These are phyloP conservation scores for Rhynchotus rufescens DNA, from an alignment of 2,797 vertebrate species.

Conservation along the genomic window DNA sequence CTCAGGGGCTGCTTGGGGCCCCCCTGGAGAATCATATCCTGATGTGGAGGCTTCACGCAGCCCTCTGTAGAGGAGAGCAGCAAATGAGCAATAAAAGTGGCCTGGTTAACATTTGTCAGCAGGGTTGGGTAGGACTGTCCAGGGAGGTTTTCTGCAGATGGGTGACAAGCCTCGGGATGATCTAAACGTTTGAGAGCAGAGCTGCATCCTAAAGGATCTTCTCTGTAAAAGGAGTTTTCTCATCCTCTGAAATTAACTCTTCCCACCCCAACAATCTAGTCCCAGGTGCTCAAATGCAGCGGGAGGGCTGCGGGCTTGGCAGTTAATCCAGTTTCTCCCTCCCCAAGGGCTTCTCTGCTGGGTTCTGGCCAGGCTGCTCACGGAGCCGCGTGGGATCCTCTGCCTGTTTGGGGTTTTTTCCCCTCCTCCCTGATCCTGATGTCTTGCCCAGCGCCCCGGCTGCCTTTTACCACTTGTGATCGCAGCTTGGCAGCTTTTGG, in stretches of 20 bases:
- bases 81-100: accelerated
- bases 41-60: accelerated
- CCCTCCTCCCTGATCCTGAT: constrained; percentile 1
- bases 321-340: not conserved
- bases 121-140: not conserved
- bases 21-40: not conserved
- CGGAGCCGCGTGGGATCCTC: constrained; percentile 49
- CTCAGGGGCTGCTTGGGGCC: not conserved
- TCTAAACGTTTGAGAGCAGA: not conserved
- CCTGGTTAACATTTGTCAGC: not conserved
- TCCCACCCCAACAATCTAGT: not conserved
- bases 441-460: constrained; percentile 34
- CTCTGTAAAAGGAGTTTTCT: not conserved
- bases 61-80: not conserved
- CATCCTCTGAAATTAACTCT: not conserved
- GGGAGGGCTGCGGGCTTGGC: accelerated
- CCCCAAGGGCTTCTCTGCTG: not conserved
- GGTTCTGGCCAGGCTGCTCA: not conserved
- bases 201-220: not conserved
- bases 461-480: not conserved
- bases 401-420: constrained; percentile 40
- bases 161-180: not conserved
- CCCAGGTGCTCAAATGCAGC: not conserved
- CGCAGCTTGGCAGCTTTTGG: not conserved
- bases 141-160: not conserved